Evolutionary conservation across 2,113 vertebrate genomes (phyloP).

Genomic region (Chascanopsetta lugubris): DNA sequence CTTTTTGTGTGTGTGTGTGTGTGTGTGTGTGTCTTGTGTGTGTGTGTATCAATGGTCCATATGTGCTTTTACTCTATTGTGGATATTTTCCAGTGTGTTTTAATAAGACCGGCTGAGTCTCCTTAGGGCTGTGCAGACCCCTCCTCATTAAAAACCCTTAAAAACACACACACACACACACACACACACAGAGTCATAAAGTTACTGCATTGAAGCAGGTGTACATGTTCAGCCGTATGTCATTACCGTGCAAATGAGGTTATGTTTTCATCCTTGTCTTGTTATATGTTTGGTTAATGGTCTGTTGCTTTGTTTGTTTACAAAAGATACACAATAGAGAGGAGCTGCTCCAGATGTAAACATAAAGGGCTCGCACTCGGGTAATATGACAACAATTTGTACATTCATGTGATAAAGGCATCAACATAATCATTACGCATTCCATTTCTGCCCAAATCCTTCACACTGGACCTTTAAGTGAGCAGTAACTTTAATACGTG

Average conservation of each 20-base stretch:
- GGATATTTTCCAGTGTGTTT: constrained; percentile 55
- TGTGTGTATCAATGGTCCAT: constrained; percentile 7
- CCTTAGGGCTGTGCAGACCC: constrained; percentile 56
- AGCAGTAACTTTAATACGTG: no score
- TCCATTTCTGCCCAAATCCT: no score
- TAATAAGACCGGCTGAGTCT: constrained; percentile 67
- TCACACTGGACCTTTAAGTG: no score
- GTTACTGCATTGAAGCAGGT: constrained; percentile 7
- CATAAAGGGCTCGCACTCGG: no score
- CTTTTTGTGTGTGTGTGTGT: constrained; percentile 18
- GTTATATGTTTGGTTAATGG: no score
- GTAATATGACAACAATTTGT: no score
- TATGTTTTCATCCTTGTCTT: no score
- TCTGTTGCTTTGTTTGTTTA: no score
- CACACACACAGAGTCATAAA: not conserved
- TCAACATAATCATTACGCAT: no score
- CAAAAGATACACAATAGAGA: not conserved
- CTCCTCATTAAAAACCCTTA: constrained; percentile 69
- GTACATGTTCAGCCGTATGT: not conserved
- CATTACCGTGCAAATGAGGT: not conserved
- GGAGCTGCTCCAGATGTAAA: no score
- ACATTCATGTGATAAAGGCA: no score
- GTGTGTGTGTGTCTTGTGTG: constrained; percentile 11
- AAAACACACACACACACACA: constrained; percentile 23
- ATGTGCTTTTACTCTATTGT: constrained; percentile 35